phyloP scores from a whole-genome alignment of 1,140 invertebrate species.

The Listronotus bonariensis region DNA sequence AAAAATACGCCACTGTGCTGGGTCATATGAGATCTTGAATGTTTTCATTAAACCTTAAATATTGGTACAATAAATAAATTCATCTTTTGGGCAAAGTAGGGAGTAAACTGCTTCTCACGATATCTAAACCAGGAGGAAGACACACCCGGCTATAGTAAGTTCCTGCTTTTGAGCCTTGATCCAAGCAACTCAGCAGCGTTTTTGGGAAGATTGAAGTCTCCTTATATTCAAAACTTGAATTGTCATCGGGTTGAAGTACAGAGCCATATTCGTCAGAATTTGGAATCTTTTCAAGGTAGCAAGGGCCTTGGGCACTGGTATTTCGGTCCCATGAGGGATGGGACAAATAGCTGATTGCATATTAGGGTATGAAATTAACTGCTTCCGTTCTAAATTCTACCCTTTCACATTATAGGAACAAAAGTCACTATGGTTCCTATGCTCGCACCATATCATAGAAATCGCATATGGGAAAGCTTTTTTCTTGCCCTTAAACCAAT shows the following conservation, averaged over 20 bases:
- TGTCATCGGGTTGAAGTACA: constrained; percentile 10
- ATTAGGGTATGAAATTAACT: too few species aligned
- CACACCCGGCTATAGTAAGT: constrained; percentile 10
- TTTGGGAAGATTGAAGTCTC: constrained; percentile 18
- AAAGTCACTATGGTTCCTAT: too few species aligned
- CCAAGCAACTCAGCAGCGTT: constrained; percentile 4
- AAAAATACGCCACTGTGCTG: constrained; percentile 13
- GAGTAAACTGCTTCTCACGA: constrained; percentile 13
- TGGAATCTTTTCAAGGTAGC: constrained; percentile 21
- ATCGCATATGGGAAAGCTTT: too few species aligned
- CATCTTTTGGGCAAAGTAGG: constrained; percentile 3
- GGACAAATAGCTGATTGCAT: constrained; percentile 6
- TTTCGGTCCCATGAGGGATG: constrained; percentile 15
- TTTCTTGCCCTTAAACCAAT: too few species aligned
- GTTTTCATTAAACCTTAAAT: constrained; percentile 13
- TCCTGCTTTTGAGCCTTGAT: constrained; percentile 18
- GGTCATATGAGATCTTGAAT: constrained; percentile 11
- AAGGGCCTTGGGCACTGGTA: constrained; percentile 21
- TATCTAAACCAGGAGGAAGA: constrained; percentile 10
- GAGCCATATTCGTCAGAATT: constrained; percentile 11
- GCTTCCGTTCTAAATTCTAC: too few species aligned
- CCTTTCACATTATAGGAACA: too few species aligned
- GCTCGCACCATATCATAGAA: too few species aligned
- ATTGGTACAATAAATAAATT: constrained; percentile 16
- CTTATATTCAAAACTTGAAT: constrained; percentile 7